Conservation (phyloP, 2,113 vertebrate genomes). For the Corapipo altera region DNA sequence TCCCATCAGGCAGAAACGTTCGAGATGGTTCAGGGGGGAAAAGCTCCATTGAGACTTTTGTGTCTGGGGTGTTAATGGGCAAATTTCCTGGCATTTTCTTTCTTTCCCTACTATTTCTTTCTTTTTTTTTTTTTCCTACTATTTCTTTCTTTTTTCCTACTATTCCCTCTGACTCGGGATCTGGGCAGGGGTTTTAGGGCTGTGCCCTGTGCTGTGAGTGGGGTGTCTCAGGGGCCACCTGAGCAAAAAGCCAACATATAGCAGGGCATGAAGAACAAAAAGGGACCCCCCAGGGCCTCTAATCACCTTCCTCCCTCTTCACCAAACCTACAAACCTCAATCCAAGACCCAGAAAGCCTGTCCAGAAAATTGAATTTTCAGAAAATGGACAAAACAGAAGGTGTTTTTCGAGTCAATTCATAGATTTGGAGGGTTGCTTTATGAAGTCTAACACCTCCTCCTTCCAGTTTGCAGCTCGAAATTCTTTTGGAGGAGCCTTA, state of each 20-base stretch:
- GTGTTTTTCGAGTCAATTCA: background rate
- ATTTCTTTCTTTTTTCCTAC: background rate
- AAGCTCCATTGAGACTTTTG: slow-evolving; percentile 35
- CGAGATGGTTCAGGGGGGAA: background rate
- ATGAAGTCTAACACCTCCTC: background rate
- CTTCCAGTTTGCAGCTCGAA: background rate
- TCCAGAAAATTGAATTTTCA: background rate
- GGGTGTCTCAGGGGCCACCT: accelerated
- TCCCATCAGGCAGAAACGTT: slow-evolving; percentile 56
- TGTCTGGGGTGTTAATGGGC: background rate
- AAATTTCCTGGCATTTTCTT: background rate
- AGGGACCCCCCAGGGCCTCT: accelerated
- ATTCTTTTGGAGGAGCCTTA: background rate
- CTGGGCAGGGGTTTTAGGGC: background rate
- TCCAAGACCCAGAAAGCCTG: background rate
- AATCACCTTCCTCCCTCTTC: background rate
- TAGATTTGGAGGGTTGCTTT: background rate
- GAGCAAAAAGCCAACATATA: background rate
- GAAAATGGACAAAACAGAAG: background rate
- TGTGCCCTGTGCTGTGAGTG: background rate
- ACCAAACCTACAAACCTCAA: background rate
- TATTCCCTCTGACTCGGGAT: background rate
- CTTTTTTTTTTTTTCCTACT: background rate
- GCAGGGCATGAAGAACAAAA: background rate
- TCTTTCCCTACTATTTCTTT: background rate